Percentiles rank a stretch among this genome's conserved stretches.
These are phyloP conservation scores for Sebastes fasciatus DNA, from an alignment of 2,113 vertebrate species.

Conservation along the genomic window DNA sequence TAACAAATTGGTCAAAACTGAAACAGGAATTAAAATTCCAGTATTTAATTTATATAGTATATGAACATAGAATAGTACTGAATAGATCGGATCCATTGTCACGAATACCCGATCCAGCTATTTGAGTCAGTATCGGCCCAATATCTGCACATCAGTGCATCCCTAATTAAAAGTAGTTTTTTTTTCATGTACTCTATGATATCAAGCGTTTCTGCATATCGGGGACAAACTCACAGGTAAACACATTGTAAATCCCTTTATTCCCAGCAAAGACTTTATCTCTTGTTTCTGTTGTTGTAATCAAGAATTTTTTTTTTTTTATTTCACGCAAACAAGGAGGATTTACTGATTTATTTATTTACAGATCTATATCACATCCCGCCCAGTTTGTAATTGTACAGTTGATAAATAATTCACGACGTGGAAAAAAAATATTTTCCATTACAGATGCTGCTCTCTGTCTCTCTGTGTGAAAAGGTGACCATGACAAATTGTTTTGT, in stretches of 20 bases:
- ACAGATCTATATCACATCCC: background rate
- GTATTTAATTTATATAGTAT: no score
- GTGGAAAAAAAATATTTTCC: slow-evolving; percentile 48
- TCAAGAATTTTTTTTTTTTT: background rate
- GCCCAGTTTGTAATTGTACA: background rate
- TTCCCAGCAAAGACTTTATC: background rate
- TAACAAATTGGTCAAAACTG: no score
- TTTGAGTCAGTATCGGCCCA: no score
- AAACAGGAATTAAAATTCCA: no score
- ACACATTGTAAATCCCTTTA: background rate
- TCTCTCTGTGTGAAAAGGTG: slow-evolving; percentile 54
- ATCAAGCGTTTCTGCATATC: background rate
- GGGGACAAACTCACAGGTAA: background rate
- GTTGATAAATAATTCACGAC: slow-evolving; percentile 46
- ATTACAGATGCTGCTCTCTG: slow-evolving; percentile 32
- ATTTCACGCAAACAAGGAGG: background rate
- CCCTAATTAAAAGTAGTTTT: background rate
- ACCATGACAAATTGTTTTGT: slow-evolving; percentile 72
- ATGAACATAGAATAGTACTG: no score
- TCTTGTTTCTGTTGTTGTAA: background rate
- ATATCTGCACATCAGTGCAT: no score
- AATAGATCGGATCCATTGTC: no score
- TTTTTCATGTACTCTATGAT: background rate
- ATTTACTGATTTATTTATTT: background rate
- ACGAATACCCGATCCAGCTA: no score